Evolutionary conservation across 2,797 vertebrate species (phyloP), one percentile per base, ranked within the genome.

Genomic region (Epinephelus malabaricus): DNA sequence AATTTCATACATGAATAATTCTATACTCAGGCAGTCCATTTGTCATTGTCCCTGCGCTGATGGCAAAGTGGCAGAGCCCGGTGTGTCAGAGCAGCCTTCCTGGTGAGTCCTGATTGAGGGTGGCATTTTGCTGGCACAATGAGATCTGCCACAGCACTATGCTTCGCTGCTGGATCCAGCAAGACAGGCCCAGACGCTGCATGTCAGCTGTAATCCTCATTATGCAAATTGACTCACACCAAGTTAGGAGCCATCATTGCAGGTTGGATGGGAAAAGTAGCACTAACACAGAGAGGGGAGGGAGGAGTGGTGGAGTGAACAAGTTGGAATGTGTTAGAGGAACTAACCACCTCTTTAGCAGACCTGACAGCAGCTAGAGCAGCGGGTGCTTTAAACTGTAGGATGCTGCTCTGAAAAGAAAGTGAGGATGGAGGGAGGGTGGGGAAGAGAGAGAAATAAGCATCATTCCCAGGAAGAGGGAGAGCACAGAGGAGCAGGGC

Each of bases 201-300:
- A 9, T 76, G 87, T 83, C 87, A 89, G 67, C 78, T 89, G 83
- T 83, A 84, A 83, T 86, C 85, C 78, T 78, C 77, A 83, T 87
- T 84, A 89, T 88, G 78, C 75, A 81, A 84, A 90, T 86, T 0
- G 76, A 11, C 34, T 81, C 81, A 63, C 69, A 76, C 73, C 69
- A 68, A 70, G 66, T 70, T 76, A 50, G 69, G 58, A 47, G 69
- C 45, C 10, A 69, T 76, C 80, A 73, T 38, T 38, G 49, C 55
- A 19, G 83, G 69, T 81, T 77, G 59, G 76, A 64, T 69, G 71
- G 76, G 60, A 25, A 59, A 63, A 50, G 64, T 10, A 59, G 34
- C n/a, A 21, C 43, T 45, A 14, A 17, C 10, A 6, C 18, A 80
- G 34, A 58, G 30, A 11, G 65, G 55, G 25, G n/a, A 19, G 46